Percentiles rank a stretch among this genome's conserved stretches.
phyloP scores from a whole-genome alignment of 2,888 invertebrate species.

The Microplitis manilae region DNA sequence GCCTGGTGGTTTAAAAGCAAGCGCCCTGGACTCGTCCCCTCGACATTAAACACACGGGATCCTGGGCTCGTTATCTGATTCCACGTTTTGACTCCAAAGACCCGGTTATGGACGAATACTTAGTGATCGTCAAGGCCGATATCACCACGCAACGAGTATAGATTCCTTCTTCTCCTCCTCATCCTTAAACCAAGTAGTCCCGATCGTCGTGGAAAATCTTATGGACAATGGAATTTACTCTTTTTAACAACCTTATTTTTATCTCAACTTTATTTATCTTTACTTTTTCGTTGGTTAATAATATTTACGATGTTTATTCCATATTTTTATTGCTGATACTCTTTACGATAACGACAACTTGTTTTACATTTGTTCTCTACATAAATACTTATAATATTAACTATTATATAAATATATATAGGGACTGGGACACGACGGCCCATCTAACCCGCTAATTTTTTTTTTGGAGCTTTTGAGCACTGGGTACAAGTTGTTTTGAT shows the following conservation, averaged over 20 bases:
- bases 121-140: slow-evolving; percentile 52
- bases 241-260: neutral
- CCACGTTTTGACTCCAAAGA: slow-evolving; percentile 51
- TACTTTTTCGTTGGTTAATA: neutral
- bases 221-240: slow-evolving; percentile 34
- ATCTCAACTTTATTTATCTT: slow-evolving; percentile 18
- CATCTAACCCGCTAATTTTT: too few species aligned
- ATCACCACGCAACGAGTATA: slow-evolving; percentile 37
- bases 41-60: slow-evolving; percentile 6
- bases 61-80: slow-evolving; percentile 49
- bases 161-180: slow-evolving; percentile 16
- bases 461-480: too few species aligned
- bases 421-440: too few species aligned
- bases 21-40: slow-evolving; percentile 12
- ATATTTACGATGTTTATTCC: slow-evolving; percentile 10
- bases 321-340: slow-evolving; percentile 15
- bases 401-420: too few species aligned
- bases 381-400: too few species aligned
- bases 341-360: neutral
- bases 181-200: slow-evolving; percentile 25
- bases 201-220: slow-evolving; percentile 36
- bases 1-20: neutral
- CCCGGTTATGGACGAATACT: slow-evolving; percentile 53
- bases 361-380: neutral
- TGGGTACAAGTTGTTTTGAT: neutral